Percentiles rank a stretch among this genome's conserved stretches.
Conservation (phyloP, 2,113 vertebrate species). For the Amblyornis subalaris region DNA sequence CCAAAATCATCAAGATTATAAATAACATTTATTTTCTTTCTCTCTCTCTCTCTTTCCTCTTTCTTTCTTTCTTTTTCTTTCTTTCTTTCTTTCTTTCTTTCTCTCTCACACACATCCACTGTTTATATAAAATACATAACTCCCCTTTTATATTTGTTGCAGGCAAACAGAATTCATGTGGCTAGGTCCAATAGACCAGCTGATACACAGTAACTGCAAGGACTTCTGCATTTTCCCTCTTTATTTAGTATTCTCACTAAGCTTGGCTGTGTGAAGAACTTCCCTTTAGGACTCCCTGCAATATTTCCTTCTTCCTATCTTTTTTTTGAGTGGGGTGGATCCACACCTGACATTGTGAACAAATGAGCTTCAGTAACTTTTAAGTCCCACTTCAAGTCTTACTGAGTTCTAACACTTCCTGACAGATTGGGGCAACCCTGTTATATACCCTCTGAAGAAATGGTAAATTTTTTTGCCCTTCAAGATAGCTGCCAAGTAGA, state of each 20-base stretch:
- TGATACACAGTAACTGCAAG: not conserved
- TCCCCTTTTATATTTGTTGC: not conserved
- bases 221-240: not conserved
- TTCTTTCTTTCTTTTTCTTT: not conserved
- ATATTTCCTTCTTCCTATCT: not conserved
- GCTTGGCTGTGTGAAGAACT: not conserved
- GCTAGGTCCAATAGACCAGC: not conserved
- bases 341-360: slow-evolving; percentile 43
- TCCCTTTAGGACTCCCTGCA: not conserved
- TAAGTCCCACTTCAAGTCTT: slow-evolving; percentile 34
- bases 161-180: not conserved
- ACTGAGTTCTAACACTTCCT: slow-evolving; percentile 46
- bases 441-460: slow-evolving; percentile 30
- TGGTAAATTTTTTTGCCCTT: slow-evolving; percentile 44
- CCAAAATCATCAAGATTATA: not conserved
- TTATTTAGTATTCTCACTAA: not conserved
- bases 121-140: not conserved
- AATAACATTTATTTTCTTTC: not conserved
- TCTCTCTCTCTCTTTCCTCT: no score
- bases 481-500: slow-evolving; percentile 32
- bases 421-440: slow-evolving; percentile 58
- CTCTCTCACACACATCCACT: not conserved
- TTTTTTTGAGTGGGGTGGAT: not conserved
- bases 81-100: accelerated
- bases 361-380: slow-evolving; percentile 44